Evolutionary conservation across 2,888 invertebrate genomes (phyloP).

Genomic region (Adela reaumurella): DNA sequence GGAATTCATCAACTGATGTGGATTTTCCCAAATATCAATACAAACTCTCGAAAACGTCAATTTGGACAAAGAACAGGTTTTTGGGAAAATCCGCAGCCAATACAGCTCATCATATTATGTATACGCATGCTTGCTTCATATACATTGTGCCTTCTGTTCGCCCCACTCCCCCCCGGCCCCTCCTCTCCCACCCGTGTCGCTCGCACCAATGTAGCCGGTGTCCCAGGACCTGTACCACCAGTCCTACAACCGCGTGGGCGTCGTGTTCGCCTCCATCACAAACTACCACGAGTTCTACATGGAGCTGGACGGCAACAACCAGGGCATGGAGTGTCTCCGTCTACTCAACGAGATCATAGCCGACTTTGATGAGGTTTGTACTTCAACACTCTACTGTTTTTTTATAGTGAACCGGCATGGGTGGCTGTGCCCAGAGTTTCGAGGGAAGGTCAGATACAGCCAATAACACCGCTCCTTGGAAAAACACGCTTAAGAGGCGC

Average conservation of each 20-base stretch:
- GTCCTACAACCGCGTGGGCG: conserved; percentile 86
- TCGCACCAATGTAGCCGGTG: conserved; percentile 41
- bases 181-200: conserved; percentile 8
- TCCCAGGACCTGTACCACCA: conserved; percentile 88
- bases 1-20: too few species aligned
- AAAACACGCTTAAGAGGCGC: too few species aligned
- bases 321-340: conserved; percentile 84
- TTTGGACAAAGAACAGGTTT: too few species aligned
- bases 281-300: conserved; percentile 94
- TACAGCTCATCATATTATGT: background rate
- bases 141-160: background rate
- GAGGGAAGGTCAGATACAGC: too few species aligned
- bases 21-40: too few species aligned
- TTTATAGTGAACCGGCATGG: too few species aligned
- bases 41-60: too few species aligned
- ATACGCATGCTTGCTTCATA: background rate
- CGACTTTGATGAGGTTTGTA: conserved; percentile 82
- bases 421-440: too few species aligned
- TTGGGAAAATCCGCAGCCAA: too few species aligned
- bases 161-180: background rate
- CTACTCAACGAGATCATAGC: conserved; percentile 90
- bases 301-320: conserved; percentile 88
- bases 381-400: too few species aligned
- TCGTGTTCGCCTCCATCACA: conserved; percentile 89
- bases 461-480: too few species aligned